A percentile compares a stretch with the other conserved stretches of the same genome.
Evolutionary conservation across 2,888 invertebrate species (phyloP).

Genomic region (Epinotia bilunana): DNA sequence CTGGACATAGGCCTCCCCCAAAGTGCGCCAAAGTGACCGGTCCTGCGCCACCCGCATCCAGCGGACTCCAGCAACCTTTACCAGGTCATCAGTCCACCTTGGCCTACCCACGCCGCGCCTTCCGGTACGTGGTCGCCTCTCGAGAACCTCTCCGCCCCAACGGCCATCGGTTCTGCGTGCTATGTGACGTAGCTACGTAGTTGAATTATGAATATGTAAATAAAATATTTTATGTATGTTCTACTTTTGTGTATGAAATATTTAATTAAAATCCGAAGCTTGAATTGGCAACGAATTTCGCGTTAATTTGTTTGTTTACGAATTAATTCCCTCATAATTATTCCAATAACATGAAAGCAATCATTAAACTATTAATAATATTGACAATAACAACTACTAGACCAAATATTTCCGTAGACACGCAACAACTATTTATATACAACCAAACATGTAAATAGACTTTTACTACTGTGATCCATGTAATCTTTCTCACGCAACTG

Average conservation of each 20-base stretch:
- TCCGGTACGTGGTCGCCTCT: too few relatives aligned
- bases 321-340: background rate
- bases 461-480: slow-evolving; percentile 22
- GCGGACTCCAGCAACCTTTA: too few relatives aligned
- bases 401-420: slow-evolving; percentile 7
- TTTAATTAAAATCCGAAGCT: background rate
- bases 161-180: too few relatives aligned
- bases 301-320: background rate
- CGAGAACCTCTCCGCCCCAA: too few relatives aligned
- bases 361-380: background rate
- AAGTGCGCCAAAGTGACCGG: too few relatives aligned
- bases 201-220: too few relatives aligned
- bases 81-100: too few relatives aligned
- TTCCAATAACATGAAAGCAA: background rate
- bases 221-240: background rate
- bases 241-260: background rate
- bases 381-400: background rate
- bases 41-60: too few relatives aligned
- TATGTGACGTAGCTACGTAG: too few relatives aligned
- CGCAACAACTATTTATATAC: slow-evolving; percentile 24
- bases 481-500: background rate
- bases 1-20: too few relatives aligned
- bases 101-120: rapidly evolving
- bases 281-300: background rate
- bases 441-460: slow-evolving; percentile 29